Evolutionary conservation across 2,113 vertebrate species (phyloP).

Genomic region (Myiozetetes cayanensis): DNA sequence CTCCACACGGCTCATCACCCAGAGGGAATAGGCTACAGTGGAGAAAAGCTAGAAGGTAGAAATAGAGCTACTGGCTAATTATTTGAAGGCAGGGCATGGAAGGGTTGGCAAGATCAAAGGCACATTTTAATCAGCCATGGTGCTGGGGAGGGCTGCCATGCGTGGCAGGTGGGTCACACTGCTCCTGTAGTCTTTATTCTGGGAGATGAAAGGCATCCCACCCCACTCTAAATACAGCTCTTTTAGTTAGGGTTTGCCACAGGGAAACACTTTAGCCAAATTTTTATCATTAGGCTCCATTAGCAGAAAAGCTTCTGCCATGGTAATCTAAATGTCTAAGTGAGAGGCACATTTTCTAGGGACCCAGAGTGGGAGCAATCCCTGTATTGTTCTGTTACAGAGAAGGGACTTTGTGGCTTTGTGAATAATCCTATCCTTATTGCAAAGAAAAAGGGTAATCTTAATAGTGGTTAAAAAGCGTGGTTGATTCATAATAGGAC

Average conservation of each 20-base stretch:
- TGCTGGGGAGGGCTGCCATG: not conserved
- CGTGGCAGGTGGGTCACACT: not conserved
- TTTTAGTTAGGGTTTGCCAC: not conserved
- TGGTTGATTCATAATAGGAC: not conserved
- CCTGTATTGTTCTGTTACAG: not conserved
- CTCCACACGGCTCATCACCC: not conserved
- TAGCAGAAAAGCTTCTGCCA: not conserved
- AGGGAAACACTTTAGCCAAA: not conserved
- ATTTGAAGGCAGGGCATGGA: not conserved
- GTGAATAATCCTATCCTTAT: not conserved
- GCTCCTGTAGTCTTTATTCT: not conserved
- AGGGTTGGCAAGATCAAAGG: not conserved
- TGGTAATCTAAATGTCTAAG: not conserved
- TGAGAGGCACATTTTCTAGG: not conserved
- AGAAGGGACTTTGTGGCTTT: not conserved
- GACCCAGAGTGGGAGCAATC: not conserved
- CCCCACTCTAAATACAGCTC: not conserved
- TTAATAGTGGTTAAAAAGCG: not conserved
- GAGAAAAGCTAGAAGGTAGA: not conserved
- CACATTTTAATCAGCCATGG: accelerated
- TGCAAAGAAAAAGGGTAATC: not conserved
- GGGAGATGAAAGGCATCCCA: not conserved
- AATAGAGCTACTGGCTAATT: not conserved
- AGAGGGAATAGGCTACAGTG: not conserved
- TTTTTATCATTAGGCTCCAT: not conserved